Evolutionary conservation across 2,797 vertebrate genomes (phyloP).

Genomic region (Pteropus rufus): DNA sequence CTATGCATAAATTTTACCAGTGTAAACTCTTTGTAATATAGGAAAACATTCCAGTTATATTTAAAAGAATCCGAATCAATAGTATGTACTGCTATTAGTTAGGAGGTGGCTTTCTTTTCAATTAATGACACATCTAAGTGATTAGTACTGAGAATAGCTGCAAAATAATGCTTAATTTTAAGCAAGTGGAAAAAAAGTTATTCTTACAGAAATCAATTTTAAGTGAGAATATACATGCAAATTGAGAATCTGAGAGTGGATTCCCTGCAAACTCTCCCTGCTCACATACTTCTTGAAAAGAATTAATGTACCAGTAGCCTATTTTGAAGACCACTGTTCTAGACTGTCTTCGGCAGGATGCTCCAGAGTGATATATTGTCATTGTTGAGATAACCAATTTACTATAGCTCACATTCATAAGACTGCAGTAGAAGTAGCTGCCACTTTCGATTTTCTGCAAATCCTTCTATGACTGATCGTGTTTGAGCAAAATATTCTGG

Average conservation of each 20-base stretch:
- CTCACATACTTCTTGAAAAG: background rate
- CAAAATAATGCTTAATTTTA: slow-evolving; percentile 24
- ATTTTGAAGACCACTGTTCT: slow-evolving; percentile 6
- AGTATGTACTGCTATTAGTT: background rate
- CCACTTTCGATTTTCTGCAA: background rate
- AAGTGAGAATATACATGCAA: background rate
- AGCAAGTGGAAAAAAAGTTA: background rate
- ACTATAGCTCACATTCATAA: background rate
- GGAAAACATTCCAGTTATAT: background rate
- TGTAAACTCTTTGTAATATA: background rate
- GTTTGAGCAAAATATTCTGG: background rate
- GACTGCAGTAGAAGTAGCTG: background rate
- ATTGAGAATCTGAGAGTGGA: background rate
- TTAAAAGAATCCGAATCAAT: background rate
- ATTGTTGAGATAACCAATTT: background rate
- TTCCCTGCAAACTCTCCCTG: background rate
- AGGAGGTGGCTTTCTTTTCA: background rate
- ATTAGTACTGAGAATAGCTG: background rate
- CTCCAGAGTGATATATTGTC: background rate
- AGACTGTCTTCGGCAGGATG: background rate
- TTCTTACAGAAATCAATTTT: background rate
- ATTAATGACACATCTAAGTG: background rate
- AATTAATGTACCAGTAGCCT: background rate
- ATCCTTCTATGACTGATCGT: background rate
- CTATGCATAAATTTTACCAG: background rate